Base-by-base conservation (phyloP, 2,113 vertebrate species). In the Meriones unguiculatus region DNA sequence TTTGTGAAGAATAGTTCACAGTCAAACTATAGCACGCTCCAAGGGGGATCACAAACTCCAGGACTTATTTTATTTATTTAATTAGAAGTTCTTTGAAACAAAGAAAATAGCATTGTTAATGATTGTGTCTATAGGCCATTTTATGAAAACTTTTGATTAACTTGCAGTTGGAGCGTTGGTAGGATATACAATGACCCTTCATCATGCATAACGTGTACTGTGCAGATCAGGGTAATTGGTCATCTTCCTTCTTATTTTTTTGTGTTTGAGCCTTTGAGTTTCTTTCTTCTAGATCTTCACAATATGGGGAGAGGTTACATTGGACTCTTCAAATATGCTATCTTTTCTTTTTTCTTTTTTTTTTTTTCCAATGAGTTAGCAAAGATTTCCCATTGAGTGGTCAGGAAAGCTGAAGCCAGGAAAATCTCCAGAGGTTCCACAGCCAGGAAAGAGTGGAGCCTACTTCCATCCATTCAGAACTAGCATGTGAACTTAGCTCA, bases 1-100 rank as follows among this genome's bases (percentile, higher is more conserved):
- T 10, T 20, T 54, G 13, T 87, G 65, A 20, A 35, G 20, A 35
- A 22, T 22, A 57, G 52, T 87, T 72, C 50, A 64, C 22, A 52
- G 52, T 28, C 46, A 70, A 87, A 54, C 86, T 38, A 54, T 35
- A 22, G 17, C 13, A 57, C 28, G 38, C 85, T 93, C 41, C 76
- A n/a, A 18, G 4, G 9, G 67, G 32, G n/a, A n/a, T 22, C 78
- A 11, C 5, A 30, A 91, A n/a, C 10, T 32, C 28, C 10, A 35
- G 1, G 1, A 77, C 28, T 52, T 52, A 24, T 70, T 86, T 86
- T 22, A 12, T 18, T 91, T 35, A 76, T 93, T 78, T 78, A 93
- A 75, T 69, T 77, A 52, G n/a, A 97, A 70, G 54, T 72, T 81
- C 64, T 69, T 59, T 75, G 87, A 93, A 91, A 28, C 9, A 67